These are phyloP conservation scores for Luperina nickerlii DNA, from an alignment of 2,888 invertebrate species.

Conservation along the genomic window DNA sequence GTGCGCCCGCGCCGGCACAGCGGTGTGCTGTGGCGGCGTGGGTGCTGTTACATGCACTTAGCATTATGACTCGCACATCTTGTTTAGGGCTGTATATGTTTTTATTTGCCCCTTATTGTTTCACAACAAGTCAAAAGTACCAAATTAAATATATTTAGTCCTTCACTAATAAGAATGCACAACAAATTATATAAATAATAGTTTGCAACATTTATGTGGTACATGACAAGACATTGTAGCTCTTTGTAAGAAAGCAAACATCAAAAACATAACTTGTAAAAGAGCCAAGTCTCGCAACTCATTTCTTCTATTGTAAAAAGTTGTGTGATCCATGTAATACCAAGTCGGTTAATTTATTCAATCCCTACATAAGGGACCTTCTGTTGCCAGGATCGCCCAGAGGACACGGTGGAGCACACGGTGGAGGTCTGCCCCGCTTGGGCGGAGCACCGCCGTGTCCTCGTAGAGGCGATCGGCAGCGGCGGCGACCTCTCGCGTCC, in stretches of 20 bases:
- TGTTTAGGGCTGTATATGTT: slow-evolving; percentile 45
- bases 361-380: too few relatives aligned
- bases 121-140: neutral
- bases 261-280: too few relatives aligned
- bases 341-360: too few relatives aligned
- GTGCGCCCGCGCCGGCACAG: slow-evolving; percentile 35
- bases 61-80: slow-evolving; percentile 36
- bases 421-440: too few relatives aligned
- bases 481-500: too few relatives aligned
- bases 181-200: neutral
- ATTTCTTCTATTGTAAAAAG: too few relatives aligned
- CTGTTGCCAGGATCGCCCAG: too few relatives aligned
- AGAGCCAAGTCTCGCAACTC: too few relatives aligned
- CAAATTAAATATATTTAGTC: neutral
- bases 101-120: neutral
- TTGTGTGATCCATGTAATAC: too few relatives aligned
- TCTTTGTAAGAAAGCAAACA: neutral
- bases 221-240: neutral
- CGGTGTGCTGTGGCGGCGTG: slow-evolving; percentile 48
- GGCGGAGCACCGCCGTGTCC: too few relatives aligned
- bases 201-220: neutral
- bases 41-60: slow-evolving; percentile 49
- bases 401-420: too few relatives aligned
- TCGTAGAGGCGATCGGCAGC: too few relatives aligned
- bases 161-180: neutral